Evolutionary conservation across 2,888 invertebrate genomes (phyloP).

Genomic region (Ischnura elegans): DNA sequence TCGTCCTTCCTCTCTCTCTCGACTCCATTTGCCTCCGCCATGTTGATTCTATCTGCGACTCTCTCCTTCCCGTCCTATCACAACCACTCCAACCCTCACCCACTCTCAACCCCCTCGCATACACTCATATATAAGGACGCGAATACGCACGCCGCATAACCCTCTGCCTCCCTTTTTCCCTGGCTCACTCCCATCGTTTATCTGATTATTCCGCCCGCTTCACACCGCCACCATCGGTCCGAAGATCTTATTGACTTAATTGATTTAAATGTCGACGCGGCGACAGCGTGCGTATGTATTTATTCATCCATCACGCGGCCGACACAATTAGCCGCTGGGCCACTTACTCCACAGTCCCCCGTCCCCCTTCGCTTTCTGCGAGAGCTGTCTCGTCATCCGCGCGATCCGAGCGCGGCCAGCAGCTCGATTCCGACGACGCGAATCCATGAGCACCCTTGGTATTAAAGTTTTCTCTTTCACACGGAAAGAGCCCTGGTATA

Average conservation of each 20-base stretch:
- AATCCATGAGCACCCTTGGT: not conserved
- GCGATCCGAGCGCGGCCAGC: not conserved
- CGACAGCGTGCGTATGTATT: not conserved
- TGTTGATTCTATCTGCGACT: constrained; percentile 3
- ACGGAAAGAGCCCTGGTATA: too few species aligned
- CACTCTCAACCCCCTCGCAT: not conserved
- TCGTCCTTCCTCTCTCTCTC: constrained; percentile 39
- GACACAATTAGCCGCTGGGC: not conserved
- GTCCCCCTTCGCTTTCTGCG: not conserved
- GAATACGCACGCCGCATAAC: not conserved
- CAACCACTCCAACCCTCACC: too few species aligned
- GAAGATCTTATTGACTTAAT: constrained; percentile 51
- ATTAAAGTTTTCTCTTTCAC: too few species aligned
- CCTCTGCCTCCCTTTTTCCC: not conserved
- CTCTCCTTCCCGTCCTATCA: not conserved
- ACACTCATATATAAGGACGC: not conserved
- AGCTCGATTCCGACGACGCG: not conserved
- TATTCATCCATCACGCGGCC: constrained; percentile 37
- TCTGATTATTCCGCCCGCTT: not conserved
- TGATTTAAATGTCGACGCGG: constrained; percentile 45
- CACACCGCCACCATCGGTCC: not conserved
- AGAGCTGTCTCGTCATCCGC: not conserved
- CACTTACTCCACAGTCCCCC: not conserved
- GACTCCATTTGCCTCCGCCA: not conserved
- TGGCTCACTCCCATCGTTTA: not conserved